A percentile compares a stretch with the other conserved stretches of the same genome.
Conservation (phyloP, 2,797 vertebrate species). For the Carcharodon carcharias region DNA sequence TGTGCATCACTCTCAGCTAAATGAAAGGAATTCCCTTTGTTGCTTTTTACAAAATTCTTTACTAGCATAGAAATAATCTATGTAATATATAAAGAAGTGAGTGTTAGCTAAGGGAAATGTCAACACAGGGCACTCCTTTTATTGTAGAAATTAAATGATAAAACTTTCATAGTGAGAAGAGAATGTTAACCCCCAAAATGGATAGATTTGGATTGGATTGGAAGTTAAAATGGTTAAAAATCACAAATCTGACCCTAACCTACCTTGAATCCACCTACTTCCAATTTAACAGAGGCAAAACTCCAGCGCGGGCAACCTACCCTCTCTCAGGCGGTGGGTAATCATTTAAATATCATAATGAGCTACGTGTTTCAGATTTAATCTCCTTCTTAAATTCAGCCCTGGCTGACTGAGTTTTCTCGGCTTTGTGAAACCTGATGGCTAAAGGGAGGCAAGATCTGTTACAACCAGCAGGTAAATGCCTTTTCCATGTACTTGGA, state of each 20-base stretch:
- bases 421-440: not conserved
- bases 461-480: not conserved
- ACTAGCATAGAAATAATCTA: not conserved
- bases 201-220: not conserved
- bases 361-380: no score
- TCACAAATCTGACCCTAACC: not conserved
- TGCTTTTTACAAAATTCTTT: not conserved
- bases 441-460: no score
- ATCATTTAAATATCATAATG: not conserved
- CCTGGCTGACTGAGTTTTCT: not conserved
- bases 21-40: not conserved
- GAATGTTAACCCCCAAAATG: not conserved
- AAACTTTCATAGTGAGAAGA: not conserved
- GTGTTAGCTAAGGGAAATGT: not conserved
- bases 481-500: not conserved
- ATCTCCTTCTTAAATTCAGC: not conserved
- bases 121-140: not conserved
- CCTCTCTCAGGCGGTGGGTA: not conserved
- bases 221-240: not conserved
- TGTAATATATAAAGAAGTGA: not conserved
- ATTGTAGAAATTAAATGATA: not conserved
- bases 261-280: not conserved
- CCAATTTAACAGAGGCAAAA: not conserved
- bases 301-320: not conserved
- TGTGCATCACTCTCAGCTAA: not conserved